phyloP scores from a whole-genome alignment of 2,888 invertebrate genomes.

The Metellina segmentata region DNA sequence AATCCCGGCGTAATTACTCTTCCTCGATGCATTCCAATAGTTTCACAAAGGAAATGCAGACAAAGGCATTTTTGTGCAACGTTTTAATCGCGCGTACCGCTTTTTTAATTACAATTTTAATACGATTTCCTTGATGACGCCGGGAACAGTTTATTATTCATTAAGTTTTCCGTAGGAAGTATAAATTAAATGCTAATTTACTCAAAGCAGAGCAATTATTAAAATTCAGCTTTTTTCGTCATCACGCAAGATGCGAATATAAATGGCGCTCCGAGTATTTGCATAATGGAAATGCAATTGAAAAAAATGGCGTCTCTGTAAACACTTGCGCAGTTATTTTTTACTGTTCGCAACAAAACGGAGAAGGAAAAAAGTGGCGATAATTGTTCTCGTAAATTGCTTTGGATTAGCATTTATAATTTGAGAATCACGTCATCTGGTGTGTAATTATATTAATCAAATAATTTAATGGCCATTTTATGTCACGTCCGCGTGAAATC shows the following conservation, averaged over 20 bases:
- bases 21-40: too few species aligned
- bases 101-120: background rate
- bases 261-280: background rate
- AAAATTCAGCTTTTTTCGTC: slow-evolving; percentile 24
- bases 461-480: slow-evolving; percentile 1
- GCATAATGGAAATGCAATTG: slow-evolving; percentile 7
- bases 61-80: too few species aligned
- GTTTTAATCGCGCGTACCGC: too few species aligned
- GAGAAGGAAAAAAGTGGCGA: background rate
- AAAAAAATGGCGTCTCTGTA: background rate
- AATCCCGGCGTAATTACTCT: too few species aligned
- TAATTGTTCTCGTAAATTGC: slow-evolving; percentile 42
- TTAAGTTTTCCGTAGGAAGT: slow-evolving; percentile 9
- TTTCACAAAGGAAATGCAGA: too few species aligned
- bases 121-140: background rate
- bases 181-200: slow-evolving; percentile 44
- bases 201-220: slow-evolving; percentile 4
- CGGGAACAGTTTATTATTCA: slow-evolving; percentile 39
- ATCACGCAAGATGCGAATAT: background rate
- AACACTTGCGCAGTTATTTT: background rate
- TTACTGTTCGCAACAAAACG: background rate
- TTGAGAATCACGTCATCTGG: slow-evolving; percentile 54
- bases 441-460: slow-evolving; percentile 44
- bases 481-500: background rate
- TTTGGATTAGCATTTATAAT: slow-evolving; percentile 46